Base-by-base conservation (phyloP, 2,113 vertebrate species). In the Myiozetetes cayanensis region DNA sequence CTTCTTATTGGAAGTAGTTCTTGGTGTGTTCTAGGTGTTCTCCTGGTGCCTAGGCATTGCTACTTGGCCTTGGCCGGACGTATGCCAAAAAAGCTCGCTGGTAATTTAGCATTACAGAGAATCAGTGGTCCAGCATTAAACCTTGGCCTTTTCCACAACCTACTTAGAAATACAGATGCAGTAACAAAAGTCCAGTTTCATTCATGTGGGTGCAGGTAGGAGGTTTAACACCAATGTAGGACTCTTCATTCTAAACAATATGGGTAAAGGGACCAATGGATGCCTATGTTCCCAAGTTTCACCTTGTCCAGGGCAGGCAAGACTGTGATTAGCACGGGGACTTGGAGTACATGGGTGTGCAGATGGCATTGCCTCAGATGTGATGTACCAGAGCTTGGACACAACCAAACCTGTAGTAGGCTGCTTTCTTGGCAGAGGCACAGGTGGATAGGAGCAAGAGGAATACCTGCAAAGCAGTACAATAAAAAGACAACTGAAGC, bases 261-360 rank as follows among this genome's bases (percentile, higher is more conserved):
- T 5, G 13, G 20, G 22, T 50, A 53, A 79, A 52, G 31, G 33
- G n/a, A 61, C 31, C 8, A 31, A 12, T 5, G 15, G 23, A 33
- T 33, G 8, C 14, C 28, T 52, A 0, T 0, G 7, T 68, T 59
- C 20, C 7, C 0, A 25, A 37, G 8, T 80, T 88, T 88, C 27
- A 41, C 71, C 11, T 55, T 43, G n/a, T 30, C 44, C 30, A 18
- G 47, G 37, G 13, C 67, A 79, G 74, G 27, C 1, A 6, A 68
- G 74, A n/a, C 22, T 1, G 0, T 24, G 47, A 33, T 47, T 25
- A 87, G 61, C 65, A 85, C 25, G 41, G 47, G 22, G 17, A 53
- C 27, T 14, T 12, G 50, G 25, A 65, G 33, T 9, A 35, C 27
- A 7, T 1, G 5, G 14, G 4, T 62, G 6, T 67, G 35, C 39